Evolutionary conservation across 2,113 vertebrate genomes (phyloP).

Genomic region (Lucifuga dentata): DNA sequence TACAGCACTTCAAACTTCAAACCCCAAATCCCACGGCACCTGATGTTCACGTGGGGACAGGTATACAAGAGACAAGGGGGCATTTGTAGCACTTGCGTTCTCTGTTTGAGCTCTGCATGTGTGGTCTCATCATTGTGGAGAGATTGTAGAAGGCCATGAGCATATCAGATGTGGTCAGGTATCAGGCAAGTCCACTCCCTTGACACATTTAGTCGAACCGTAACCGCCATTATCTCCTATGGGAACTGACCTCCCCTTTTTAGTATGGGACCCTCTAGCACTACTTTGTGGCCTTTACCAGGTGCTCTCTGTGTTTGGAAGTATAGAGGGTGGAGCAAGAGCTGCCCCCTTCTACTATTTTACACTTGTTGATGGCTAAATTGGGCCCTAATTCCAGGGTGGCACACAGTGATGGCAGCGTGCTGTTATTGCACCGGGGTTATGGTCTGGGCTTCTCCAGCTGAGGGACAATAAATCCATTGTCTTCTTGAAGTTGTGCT

Average conservation of each 20-base stretch:
- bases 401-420: conserved; percentile 67
- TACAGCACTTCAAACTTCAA: conserved; percentile 66
- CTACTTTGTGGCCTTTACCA: conserved; percentile 58
- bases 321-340: conserved; percentile 23
- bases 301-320: conserved; percentile 66
- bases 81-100: conserved; percentile 58
- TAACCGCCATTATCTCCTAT: conserved; percentile 57
- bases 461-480: conserved; percentile 75
- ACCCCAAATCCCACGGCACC: conserved; percentile 48
- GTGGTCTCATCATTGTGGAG: conserved; percentile 64
- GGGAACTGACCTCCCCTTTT: conserved; percentile 69
- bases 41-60: conserved; percentile 40
- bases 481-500: conserved; percentile 64
- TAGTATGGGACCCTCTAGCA: conserved; percentile 60
- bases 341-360: conserved; percentile 51
- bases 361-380: conserved; percentile 81
- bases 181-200: conserved; percentile 63
- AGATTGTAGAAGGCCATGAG: conserved; percentile 29
- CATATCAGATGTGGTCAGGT: conserved; percentile 70
- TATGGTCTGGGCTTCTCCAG: conserved; percentile 51
- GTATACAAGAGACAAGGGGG: conserved; percentile 50
- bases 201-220: conserved; percentile 49
- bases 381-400: conserved; percentile 72
- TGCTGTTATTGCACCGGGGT: conserved; percentile 61
- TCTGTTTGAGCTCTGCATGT: conserved; percentile 58